phyloP scores from a whole-genome alignment of 2,113 vertebrate species.

The Gyps fulvus region DNA sequence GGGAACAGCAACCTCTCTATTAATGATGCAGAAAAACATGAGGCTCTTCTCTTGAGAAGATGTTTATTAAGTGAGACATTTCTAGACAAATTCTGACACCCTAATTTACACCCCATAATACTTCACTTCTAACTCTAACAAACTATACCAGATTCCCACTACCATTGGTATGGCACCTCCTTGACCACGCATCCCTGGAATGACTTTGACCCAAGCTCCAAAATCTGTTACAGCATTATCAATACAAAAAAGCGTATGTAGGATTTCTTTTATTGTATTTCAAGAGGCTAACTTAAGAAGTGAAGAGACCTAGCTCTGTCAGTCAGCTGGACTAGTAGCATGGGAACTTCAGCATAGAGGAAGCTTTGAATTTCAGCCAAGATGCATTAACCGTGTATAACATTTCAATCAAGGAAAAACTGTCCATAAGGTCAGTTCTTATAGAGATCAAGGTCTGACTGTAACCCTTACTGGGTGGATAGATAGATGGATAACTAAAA shows the following conservation, averaged over 20 bases:
- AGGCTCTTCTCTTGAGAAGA: not conserved
- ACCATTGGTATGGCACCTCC: accelerated
- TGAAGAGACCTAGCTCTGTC: not conserved
- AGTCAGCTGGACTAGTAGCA: not conserved
- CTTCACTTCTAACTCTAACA: not conserved
- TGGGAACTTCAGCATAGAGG: not conserved
- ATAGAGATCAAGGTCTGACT: not conserved
- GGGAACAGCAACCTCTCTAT: not conserved
- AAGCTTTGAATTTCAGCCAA: not conserved
- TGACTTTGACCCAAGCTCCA: not conserved
- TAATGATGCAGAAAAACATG: not conserved
- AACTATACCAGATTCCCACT: not conserved
- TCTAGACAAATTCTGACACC: not conserved
- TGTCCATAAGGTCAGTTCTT: not conserved
- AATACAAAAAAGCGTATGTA: accelerated
- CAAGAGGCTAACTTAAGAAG: not conserved
- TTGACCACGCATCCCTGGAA: not conserved
- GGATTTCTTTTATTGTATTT: not conserved
- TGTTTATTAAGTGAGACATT: not conserved
- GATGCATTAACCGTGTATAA: not conserved
- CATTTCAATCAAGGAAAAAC: not conserved
- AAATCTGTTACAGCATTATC: not conserved
- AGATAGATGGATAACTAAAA: not conserved
- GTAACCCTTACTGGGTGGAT: not conserved
- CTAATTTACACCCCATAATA: not conserved